These are phyloP conservation scores for Channallabes apus DNA, from an alignment of 2,797 vertebrate species.

Conservation along the genomic window DNA sequence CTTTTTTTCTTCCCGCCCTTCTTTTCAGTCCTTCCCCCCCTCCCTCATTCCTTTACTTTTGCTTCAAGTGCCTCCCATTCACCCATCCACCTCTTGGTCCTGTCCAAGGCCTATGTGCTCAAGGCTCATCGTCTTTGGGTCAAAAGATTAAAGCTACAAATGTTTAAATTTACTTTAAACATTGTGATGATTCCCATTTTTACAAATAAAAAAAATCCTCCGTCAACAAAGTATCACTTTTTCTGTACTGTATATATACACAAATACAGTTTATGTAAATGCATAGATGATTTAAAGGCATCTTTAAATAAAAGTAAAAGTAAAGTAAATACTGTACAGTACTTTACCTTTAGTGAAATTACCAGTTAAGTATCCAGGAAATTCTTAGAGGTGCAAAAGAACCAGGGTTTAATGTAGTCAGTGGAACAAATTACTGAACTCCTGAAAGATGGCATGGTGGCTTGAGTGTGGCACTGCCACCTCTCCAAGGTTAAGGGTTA, in stretches of 20 bases:
- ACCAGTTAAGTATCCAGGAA: not conserved
- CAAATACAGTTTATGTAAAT: not conserved
- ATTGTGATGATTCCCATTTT: not conserved
- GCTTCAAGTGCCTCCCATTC: not conserved
- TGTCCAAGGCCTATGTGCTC: not conserved
- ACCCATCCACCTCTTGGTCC: not conserved
- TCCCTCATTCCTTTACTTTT: not conserved
- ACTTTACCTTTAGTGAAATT: not conserved
- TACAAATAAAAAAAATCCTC: not conserved
- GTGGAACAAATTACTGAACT: not conserved
- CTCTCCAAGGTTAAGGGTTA: no score
- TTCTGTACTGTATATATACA: not conserved
- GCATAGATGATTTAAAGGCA: not conserved
- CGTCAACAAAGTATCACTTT: no score
- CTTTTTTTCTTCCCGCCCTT: slow-evolving; percentile 1
- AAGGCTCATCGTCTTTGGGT: not conserved
- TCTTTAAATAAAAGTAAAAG: not conserved
- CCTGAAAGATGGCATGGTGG: not conserved
- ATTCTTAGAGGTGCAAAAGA: not conserved
- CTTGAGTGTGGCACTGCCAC: no score
- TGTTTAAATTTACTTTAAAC: slow-evolving; percentile 12
- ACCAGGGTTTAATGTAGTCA: not conserved
- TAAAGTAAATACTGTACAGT: not conserved
- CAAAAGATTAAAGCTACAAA: not conserved
- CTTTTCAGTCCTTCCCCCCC: not conserved